Evolutionary conservation across 2,113 vertebrate genomes (phyloP).

Genomic region (Plestiodon gilberti): DNA sequence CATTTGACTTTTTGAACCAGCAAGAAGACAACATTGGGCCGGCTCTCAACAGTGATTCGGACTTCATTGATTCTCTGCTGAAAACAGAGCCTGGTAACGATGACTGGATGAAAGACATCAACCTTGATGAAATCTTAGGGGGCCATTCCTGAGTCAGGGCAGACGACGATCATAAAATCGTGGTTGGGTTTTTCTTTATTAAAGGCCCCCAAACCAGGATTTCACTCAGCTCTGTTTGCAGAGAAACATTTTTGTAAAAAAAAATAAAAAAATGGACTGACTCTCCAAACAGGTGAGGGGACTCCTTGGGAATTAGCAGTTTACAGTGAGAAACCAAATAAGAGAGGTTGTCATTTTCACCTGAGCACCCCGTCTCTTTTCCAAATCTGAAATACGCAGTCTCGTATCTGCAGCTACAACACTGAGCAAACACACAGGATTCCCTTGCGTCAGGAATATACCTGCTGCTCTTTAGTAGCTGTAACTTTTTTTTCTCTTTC

Average conservation of each 20-base stretch:
- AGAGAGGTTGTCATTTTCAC: conserved; percentile 22
- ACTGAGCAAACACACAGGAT: conserved; percentile 6
- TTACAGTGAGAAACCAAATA: conserved; percentile 22
- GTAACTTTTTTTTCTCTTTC: conserved; percentile 21
- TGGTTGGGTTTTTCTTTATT: neutral
- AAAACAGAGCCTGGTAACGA: conserved; percentile 95
- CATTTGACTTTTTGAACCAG: conserved; percentile 92
- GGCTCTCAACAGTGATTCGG: conserved; percentile 90
- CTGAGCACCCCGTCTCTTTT: conserved; percentile 47
- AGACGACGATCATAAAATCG: conserved; percentile 11
- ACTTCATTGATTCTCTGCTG: conserved; percentile 96
- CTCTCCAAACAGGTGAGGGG: conserved; percentile 38
- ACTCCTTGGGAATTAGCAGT: conserved; percentile 19
- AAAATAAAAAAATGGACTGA: neutral
- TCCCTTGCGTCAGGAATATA: conserved; percentile 5
- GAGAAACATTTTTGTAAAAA: conserved; percentile 45
- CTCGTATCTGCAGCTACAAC: conserved; percentile 29
- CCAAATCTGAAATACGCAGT: conserved; percentile 35
- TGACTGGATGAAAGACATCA: conserved; percentile 99
- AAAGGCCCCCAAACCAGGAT: conserved; percentile 43
- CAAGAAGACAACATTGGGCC: conserved; percentile 91
- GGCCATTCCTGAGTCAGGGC: conserved; percentile 82
- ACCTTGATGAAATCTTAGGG: conserved; percentile 96
- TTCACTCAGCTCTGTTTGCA: conserved; percentile 50
- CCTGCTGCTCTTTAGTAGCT: neutral